Conservation (phyloP, 1,140 invertebrate species). For the Procambarus clarkii region DNA sequence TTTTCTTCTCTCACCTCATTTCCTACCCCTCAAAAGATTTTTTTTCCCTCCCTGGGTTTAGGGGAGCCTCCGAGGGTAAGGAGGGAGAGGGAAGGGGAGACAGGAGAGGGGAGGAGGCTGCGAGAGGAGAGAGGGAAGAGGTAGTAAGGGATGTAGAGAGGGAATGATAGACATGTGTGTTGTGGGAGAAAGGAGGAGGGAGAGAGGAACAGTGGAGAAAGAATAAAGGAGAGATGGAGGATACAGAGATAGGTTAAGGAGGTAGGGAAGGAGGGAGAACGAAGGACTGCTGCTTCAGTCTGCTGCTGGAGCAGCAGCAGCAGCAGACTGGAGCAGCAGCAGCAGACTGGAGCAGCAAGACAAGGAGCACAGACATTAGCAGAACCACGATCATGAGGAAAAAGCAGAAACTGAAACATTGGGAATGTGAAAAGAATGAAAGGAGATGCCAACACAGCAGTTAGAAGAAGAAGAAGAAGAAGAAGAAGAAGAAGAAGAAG, state of each 20-base stretch:
- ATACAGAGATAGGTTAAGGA: slow-evolving; percentile 36
- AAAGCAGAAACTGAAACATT: neutral
- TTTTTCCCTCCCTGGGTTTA: slow-evolving; percentile 29
- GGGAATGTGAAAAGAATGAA: neutral
- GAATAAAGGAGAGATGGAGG: neutral
- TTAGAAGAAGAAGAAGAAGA: neutral
- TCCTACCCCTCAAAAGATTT: slow-evolving; percentile 63
- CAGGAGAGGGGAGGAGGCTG: neutral
- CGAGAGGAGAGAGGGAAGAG: neutral
- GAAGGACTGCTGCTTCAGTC: no score
- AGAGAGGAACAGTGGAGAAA: neutral
- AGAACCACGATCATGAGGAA: neutral
- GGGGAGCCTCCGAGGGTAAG: neutral
- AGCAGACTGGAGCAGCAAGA: neutral
- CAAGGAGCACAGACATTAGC: neutral
- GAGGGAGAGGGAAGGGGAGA: neutral
- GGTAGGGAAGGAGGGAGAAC: slow-evolving; percentile 31
- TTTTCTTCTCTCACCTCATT: slow-evolving; percentile 65
- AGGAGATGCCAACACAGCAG: neutral
- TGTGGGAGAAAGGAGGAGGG: neutral
- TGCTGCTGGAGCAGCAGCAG: neutral
- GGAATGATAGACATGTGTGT: neutral
- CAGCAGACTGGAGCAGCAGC: neutral
- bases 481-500: neutral
- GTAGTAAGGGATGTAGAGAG: neutral